Evolutionary conservation across 1,140 invertebrate genomes (phyloP), one percentile per base, ranked within the genome.

Genomic region (Bombus sylvicola): DNA sequence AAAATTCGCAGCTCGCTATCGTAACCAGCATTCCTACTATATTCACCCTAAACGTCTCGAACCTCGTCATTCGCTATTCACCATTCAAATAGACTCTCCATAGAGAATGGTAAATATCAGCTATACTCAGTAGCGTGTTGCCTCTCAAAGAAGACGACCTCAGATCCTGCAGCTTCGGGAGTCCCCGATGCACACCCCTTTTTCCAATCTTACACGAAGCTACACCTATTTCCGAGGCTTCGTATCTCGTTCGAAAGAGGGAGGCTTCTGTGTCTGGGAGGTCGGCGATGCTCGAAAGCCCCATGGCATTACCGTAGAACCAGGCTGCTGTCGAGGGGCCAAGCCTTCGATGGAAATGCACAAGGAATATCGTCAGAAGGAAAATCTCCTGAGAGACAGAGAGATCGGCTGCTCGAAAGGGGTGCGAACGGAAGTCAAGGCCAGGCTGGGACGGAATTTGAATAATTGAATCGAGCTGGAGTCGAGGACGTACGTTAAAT

Each of bases 391-490:
- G 88, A 88, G 83, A 77, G 82, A 85, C 43, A 71, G 64, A 59
- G 57, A 68, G 69, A 31, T 34, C 5, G 25, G 15, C 15, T 18
- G 64, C 47, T 22, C 41, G 53, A 66, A 77, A 47, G 78, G 39
- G 68, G 53, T 37, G n/a, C 28, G 78, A 41, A 31, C 39, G 69
- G 68, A 72, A 78, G 76, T 73, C 78, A 83, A 86, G 79, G 80
- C 86, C 75, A 76, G 39, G 25, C 37, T 37, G 64, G 68, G 68
- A 82, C 77, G 59, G 69, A 90, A 90, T 90, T 90, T 90, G 89
- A 90, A 90, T 90, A 90, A 90, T 90, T 90, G 86, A 90, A 90
- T 90, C 89, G 88, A 53, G 76, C 41, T 39, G 68, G 76, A 82
- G 83, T 83, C 80, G 88, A 62, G 75, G 83, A 88, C 86, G 86